These are phyloP conservation scores for Oscheius sp. DNA, from an alignment of 2,888 invertebrate species.

Conservation along the genomic window DNA sequence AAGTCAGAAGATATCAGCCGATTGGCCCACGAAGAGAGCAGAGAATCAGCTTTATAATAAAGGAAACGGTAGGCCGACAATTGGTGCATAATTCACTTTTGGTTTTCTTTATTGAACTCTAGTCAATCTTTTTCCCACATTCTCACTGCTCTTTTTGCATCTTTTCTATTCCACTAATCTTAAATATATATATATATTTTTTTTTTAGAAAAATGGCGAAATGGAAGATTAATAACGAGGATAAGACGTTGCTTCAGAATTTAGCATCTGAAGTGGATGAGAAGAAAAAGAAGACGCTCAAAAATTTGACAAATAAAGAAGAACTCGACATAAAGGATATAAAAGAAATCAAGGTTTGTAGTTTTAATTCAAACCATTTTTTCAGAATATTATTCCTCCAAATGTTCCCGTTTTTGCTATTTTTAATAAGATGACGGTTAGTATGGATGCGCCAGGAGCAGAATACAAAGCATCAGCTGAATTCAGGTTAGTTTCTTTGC, in stretches of 20 bases:
- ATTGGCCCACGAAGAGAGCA: too few relatives aligned
- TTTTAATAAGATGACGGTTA: conserved; percentile 2
- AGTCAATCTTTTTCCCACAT: too few relatives aligned
- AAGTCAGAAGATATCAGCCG: too few relatives aligned
- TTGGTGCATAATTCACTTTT: too few relatives aligned
- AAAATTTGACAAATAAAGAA: conserved; percentile 33
- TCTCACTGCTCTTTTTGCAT: too few relatives aligned
- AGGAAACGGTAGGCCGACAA: too few relatives aligned
- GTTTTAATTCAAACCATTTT: neutral
- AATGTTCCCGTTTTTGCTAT: neutral
- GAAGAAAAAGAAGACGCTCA: conserved; percentile 14
- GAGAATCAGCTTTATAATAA: too few relatives aligned
- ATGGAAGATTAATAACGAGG: neutral
- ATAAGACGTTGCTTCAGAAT: neutral
- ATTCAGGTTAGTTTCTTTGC: neutral
- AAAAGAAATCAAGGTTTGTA: conserved; percentile 36
- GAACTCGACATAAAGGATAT: conserved; percentile 37
- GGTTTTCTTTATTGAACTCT: too few relatives aligned
- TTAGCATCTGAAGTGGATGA: neutral
- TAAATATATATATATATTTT: too few relatives aligned
- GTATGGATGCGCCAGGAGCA: neutral
- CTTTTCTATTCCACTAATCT: too few relatives aligned
- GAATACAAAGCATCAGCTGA: conserved; percentile 23
- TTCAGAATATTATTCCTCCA: neutral
- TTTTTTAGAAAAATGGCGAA: neutral